Percentiles rank a stretch among this genome's conserved stretches.
These are phyloP conservation scores for Trachelus troglodyta DNA, from an alignment of 2,888 invertebrate species.

Conservation along the genomic window DNA sequence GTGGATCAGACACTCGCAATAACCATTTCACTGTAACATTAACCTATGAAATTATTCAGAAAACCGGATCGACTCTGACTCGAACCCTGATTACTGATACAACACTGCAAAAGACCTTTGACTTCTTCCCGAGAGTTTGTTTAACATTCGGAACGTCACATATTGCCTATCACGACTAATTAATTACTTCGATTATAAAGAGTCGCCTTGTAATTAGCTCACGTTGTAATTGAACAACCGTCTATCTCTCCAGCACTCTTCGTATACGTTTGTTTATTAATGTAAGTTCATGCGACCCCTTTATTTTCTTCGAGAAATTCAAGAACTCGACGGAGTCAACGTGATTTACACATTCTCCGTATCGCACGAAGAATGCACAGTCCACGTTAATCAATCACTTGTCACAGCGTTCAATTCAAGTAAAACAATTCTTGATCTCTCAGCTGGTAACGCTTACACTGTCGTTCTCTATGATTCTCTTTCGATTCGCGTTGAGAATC, in stretches of 20 bases:
- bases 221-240: background rate
- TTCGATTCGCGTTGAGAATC: background rate
- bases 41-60: background rate
- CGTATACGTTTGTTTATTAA: background rate
- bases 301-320: background rate
- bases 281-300: background rate
- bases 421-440: background rate
- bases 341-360: background rate
- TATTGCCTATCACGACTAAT: background rate
- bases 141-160: background rate
- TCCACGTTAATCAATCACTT: background rate
- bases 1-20: background rate
- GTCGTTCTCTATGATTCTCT: background rate
- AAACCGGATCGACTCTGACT: background rate
- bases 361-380: background rate
- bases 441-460: background rate
- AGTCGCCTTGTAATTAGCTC: background rate
- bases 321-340: background rate
- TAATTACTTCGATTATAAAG: background rate
- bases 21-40: background rate
- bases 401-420: background rate
- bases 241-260: background rate
- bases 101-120: background rate
- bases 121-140: background rate
- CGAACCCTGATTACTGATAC: background rate